Conservation (phyloP, 1,140 invertebrate species). For the Drosophila miranda region DNA sequence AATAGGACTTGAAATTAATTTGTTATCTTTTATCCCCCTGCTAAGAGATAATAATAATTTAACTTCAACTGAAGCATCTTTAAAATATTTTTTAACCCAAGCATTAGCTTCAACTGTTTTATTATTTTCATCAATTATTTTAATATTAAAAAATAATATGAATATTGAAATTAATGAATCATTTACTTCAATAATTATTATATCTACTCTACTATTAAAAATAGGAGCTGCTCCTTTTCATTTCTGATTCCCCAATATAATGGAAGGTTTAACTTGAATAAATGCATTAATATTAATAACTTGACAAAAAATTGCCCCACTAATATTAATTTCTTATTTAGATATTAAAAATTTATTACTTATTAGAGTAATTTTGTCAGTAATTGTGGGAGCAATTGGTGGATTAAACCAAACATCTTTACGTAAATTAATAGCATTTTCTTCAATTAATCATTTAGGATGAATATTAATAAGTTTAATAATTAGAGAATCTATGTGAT, state of each 20-base stretch:
- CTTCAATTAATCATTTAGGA: conserved; percentile 84
- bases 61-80: no score
- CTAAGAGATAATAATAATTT: no score
- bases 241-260: conserved; percentile 83
- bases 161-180: no score
- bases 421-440: conserved; percentile 83
- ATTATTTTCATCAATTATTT: no score
- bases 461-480: conserved; percentile 82
- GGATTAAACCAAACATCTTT: conserved; percentile 83
- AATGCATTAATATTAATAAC: conserved; percentile 81
- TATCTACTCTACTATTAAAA: no score
- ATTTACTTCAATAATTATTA: no score
- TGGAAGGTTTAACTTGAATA: conserved; percentile 82
- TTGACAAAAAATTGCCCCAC: conserved; percentile 83
- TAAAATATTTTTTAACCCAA: no score
- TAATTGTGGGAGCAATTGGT: conserved; percentile 76
- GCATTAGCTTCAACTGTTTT: no score
- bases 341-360: conserved; percentile 61
- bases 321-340: conserved; percentile 82
- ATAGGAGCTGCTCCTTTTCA: conserved; percentile 83
- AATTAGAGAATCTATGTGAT: conserved; percentile 81
- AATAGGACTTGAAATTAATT: no score
- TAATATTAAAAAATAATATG: no score
- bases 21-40: no score
- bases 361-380: conserved; percentile 81